phyloP scores from a whole-genome alignment of 1,140 invertebrate genomes.

The Cylas formicarius region DNA sequence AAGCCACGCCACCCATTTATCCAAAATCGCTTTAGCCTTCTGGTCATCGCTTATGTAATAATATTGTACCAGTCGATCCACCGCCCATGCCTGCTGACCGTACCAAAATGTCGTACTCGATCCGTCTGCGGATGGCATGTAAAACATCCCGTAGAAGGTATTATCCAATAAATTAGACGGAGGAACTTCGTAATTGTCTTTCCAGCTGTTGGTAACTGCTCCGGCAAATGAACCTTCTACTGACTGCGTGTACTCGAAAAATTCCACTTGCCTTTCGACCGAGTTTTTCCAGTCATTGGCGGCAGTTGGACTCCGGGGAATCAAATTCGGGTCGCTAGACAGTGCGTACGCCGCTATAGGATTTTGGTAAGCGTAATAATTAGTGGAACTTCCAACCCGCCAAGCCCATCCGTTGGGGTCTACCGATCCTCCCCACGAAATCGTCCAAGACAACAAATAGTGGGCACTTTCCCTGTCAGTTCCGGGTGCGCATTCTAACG shows the following conservation, averaged over 20 bases:
- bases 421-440: conserved; percentile 16
- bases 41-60: conserved; percentile 12
- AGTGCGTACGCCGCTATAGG: conserved; percentile 14
- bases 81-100: conserved; percentile 18
- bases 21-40: conserved; percentile 1
- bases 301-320: conserved; percentile 11
- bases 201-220: conserved; percentile 19
- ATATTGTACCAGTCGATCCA: conserved; percentile 20
- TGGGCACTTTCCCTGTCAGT: conserved; percentile 14
- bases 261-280: conserved; percentile 15
- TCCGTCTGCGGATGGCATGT: conserved; percentile 13
- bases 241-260: conserved; percentile 17
- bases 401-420: conserved; percentile 9
- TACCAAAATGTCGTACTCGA: conserved; percentile 15
- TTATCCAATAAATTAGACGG: conserved; percentile 5
- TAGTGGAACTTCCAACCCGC: conserved; percentile 6
- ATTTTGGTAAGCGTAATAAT: conserved; percentile 18
- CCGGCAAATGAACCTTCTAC: conserved; percentile 15
- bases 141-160: conserved; percentile 16
- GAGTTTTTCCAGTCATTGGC: conserved; percentile 10
- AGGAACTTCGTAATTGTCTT: conserved; percentile 13
- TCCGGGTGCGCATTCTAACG: conserved; percentile 8
- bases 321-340: conserved; percentile 10
- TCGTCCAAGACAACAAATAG: conserved; percentile 19
- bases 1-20: conserved; percentile 6